Evolutionary conservation across 2,888 invertebrate genomes (phyloP).

Genomic region (Chloromyia formosa): DNA sequence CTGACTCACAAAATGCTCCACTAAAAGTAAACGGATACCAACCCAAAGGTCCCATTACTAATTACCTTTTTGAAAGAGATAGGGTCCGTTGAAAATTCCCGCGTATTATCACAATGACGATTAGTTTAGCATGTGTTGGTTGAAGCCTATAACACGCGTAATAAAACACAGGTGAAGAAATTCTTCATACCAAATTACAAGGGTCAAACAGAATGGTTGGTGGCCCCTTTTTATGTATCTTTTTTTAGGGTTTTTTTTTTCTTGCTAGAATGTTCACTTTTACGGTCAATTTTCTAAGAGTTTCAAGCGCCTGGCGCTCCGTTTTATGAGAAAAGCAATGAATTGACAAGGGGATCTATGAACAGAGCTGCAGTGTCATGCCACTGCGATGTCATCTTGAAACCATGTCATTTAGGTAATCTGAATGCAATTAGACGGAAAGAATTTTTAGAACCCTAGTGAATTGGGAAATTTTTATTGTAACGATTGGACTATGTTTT

Average conservation of each 20-base stretch:
- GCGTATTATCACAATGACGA: background rate
- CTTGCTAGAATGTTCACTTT: background rate
- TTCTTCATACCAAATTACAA: conserved; percentile 20
- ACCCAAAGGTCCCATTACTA: conserved; percentile 24
- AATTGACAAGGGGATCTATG: background rate
- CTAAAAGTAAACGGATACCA: conserved; percentile 11
- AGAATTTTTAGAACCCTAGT: background rate
- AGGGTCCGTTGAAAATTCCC: conserved; percentile 1
- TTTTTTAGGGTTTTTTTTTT: background rate
- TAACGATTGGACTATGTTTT: background rate
- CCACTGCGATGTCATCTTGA: conserved; percentile 2
- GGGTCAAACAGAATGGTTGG: conserved; percentile 19
- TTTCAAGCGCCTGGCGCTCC: background rate
- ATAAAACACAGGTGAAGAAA: conserved; percentile 32
- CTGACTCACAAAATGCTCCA: background rate
- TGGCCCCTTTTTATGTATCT: background rate
- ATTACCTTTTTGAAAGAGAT: conserved; percentile 29
- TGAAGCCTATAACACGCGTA: conserved; percentile 17
- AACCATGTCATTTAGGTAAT: background rate
- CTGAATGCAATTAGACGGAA: conserved; percentile 13
- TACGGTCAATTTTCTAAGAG: background rate
- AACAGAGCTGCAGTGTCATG: background rate
- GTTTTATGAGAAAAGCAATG: background rate
- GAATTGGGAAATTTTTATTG: background rate
- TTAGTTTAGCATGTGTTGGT: conserved; percentile 22